Base-by-base conservation (phyloP, 92 coral and sea anemone genomes). In the Porites cylindrica region DNA sequence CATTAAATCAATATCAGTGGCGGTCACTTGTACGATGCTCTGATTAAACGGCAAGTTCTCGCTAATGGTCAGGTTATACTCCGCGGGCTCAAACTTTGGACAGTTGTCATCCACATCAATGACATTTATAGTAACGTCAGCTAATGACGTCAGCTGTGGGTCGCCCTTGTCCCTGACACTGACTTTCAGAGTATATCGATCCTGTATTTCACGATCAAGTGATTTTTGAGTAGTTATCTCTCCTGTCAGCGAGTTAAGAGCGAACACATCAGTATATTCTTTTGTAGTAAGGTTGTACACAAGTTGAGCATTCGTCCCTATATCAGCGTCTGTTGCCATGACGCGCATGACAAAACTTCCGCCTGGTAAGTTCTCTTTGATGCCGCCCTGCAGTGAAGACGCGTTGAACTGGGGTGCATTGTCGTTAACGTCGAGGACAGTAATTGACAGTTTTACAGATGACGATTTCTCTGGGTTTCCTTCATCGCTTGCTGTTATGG, bases 21-120 rank as follows among this genome's bases (percentile, higher is more conserved):
- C 99, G 23, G 89, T 62, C 11, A 97, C 98, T 51, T 32, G 87
- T 19, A 95, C 91, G 12, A 97, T 93, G 26, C 88, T 89, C 21
- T 91, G 82, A 14, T 90, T 87, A 32, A 84, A 54, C 11, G 85
- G 86, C 60, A 87, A 24, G 74, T 95, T 91, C 78, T 97, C 99
- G 38, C 88, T 75, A 18, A 95, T 89, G 19, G 98, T 97, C 16
- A 79, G 89, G 65, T 95, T 93, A 88, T 97, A 97, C 78, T 86
- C 96, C 56, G 95, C 88, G 43, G 96, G 98, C 66, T 86, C 89
- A 72, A 97, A 96, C 54, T 71, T 79, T 0, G 99, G 99, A 61
- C 99, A 97, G 86, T 97, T 97, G 66, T 97, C 99, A 71, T 97
- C 99, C 52, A 89, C 95, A 86, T 97, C 99, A 65, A 89, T 85